A percentile compares a stretch with the other conserved stretches of the same genome.
These are phyloP conservation scores for Caenorhabditis remanei DNA, from an alignment of 1,140 invertebrate genomes.

Conservation along the genomic window DNA sequence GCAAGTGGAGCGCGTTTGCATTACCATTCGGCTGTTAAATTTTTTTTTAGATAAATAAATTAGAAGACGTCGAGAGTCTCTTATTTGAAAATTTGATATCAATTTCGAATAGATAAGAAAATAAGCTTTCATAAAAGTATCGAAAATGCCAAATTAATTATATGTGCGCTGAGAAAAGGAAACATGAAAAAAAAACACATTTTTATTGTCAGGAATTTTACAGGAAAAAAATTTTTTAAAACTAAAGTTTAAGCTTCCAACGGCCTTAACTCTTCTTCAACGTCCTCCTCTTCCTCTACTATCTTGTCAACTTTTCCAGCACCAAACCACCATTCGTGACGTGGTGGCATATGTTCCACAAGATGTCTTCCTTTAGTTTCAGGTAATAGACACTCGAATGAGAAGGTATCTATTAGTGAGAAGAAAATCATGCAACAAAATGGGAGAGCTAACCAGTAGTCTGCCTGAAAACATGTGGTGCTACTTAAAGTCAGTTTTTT, in stretches of 20 bases:
- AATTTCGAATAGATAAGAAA: too few species aligned
- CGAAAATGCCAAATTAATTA: too few species aligned
- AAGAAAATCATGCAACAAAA: constrained; percentile 60
- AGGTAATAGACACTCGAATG: constrained; percentile 61
- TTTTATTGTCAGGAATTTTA: too few species aligned
- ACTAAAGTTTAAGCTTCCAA: background rate
- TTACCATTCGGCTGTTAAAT: too few species aligned
- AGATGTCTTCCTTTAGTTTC: constrained; percentile 63
- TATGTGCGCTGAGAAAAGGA: too few species aligned
- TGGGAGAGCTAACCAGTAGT: constrained; percentile 62
- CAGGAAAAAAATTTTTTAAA: background rate
- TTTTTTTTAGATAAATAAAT: too few species aligned
- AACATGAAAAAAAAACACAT: too few species aligned
- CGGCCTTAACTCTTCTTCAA: background rate
- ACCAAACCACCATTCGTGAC: constrained; percentile 38
- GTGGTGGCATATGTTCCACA: constrained; percentile 63
- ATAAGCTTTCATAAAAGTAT: too few species aligned
- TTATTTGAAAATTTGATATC: too few species aligned
- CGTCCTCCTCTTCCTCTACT: background rate
- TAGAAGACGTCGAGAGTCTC: too few species aligned
- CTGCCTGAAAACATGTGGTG: constrained; percentile 24
- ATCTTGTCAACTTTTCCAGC: background rate
- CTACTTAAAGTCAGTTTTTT: too few species aligned
- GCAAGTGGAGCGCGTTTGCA: background rate
- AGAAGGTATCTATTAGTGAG: constrained; percentile 48